These are phyloP conservation scores for Acinonyx jubatus DNA, from an alignment of 2,113 vertebrate species.

Conservation along the genomic window DNA sequence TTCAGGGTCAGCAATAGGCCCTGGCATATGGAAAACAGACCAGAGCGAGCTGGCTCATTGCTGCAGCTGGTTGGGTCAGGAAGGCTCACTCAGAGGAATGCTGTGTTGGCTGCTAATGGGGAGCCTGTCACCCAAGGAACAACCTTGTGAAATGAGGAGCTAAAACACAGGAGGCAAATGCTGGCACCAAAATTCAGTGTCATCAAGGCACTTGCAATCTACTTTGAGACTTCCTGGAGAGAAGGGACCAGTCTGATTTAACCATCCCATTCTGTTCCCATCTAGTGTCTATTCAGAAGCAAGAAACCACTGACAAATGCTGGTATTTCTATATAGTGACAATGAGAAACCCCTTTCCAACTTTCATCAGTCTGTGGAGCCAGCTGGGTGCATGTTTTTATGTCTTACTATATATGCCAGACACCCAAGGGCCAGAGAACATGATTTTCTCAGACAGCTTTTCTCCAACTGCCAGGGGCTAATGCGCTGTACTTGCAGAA, in stretches of 20 bases:
- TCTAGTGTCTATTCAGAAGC: not conserved
- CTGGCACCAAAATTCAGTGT: not conserved
- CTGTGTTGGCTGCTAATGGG: not conserved
- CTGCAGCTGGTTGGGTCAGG: not conserved
- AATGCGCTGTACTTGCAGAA: not conserved
- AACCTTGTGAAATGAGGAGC: not conserved
- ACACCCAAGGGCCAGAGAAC: slow-evolving; percentile 36
- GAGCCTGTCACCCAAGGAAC: not conserved
- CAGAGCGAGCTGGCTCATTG: not conserved
- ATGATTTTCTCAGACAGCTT: not conserved
- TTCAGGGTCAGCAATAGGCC: not conserved
- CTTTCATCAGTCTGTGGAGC: not conserved
- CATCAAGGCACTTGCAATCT: not conserved
- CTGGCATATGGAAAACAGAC: not conserved
- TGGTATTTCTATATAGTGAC: not conserved
- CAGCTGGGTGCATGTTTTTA: not conserved
- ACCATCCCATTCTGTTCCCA: not conserved
- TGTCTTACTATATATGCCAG: not conserved
- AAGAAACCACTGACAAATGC: not conserved
- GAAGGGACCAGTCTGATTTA: not conserved
- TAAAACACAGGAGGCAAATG: slow-evolving; percentile 18
- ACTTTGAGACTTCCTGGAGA: not conserved
- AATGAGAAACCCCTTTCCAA: not conserved
- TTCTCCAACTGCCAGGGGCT: not conserved
- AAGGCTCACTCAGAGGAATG: not conserved